Base-by-base conservation (phyloP, 1,140 invertebrate species). In the Armadillidium nasatum region DNA sequence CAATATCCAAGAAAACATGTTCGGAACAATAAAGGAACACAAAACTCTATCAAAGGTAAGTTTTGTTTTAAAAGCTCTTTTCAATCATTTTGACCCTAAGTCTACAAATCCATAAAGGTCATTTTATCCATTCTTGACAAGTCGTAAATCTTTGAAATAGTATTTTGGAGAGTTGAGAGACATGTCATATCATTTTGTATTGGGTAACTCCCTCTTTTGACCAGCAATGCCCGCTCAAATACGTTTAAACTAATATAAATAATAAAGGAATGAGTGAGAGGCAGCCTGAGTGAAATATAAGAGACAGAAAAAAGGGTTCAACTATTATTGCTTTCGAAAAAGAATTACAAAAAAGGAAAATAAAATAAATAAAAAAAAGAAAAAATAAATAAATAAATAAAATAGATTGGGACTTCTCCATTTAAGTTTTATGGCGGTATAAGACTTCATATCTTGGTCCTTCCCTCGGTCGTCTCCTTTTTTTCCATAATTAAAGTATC, bases 101-200 rank as follows among this genome's bases (percentile, higher is more conserved):
- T 13, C 11, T 4, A 13, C 19, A 60, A 60, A 19, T 13, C 19
- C 19, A 2, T 60, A 60, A 60, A 7, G 50, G 50, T 19, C 3
- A 60, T 60, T 60, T 60, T 60, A 60, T 60, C 11, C 11, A 2
- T 60, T 60, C 50, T 3, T 60, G 50, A 60, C 50, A 60, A 60
- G 2, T 60, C 50, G 50, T 60, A 60, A 60, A 60, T 60, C 50
- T 60, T 7, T 60, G 50, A 19, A 60, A 60, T 19, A 60, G 50
- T 60, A 60, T 60, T 60, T 60, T 60, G 50, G 50, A 60, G 11
- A 60, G 11, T 60, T 60, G 50, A 60, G 50, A 60, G 50, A 60
- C 50, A 60, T 60, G 50, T 60, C 50, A 60, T 60, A 60, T 60
- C 50, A 60, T 60, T 60, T 60, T 60, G 50, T 60, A 60, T 60